A percentile compares a stretch with the other conserved stretches of the same genome.
phyloP scores from a whole-genome alignment of 2,888 invertebrate species.

The Rhaphigaster nebulosa region DNA sequence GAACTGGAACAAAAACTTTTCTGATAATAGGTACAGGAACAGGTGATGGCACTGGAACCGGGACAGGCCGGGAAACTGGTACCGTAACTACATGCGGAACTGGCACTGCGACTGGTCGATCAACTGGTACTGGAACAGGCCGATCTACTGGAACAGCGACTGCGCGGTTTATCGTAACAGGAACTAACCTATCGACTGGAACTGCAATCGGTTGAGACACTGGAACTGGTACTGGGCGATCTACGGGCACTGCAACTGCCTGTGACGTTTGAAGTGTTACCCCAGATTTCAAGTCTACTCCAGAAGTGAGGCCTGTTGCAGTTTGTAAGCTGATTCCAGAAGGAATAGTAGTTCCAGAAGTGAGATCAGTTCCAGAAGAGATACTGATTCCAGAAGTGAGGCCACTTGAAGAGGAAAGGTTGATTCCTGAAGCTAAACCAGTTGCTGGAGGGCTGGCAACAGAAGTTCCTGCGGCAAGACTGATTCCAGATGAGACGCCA shows the following conservation, averaged over 20 bases:
- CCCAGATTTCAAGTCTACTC: constrained; percentile 52
- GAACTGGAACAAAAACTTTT: constrained; percentile 69
- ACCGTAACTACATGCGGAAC: constrained; percentile 69
- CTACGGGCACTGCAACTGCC: constrained; percentile 66
- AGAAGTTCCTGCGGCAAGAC: neutral
- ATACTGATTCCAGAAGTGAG: neutral
- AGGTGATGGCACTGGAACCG: constrained; percentile 70
- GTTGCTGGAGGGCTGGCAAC: neutral
- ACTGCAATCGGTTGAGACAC: constrained; percentile 65
- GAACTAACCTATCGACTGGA: constrained; percentile 65
- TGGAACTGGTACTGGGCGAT: constrained; percentile 66
- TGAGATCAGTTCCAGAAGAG: constrained; percentile 50
- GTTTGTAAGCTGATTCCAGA: neutral
- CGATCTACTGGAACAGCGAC: constrained; percentile 71
- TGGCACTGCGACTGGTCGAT: constrained; percentile 73
- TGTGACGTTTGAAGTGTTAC: constrained; percentile 64
- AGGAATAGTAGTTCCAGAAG: neutral
- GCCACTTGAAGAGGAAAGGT: neutral
- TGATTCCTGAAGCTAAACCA: neutral
- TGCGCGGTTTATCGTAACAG: constrained; percentile 66
- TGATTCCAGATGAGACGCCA: neutral
- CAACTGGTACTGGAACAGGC: constrained; percentile 70
- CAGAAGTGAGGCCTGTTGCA: neutral
- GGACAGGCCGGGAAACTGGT: constrained; percentile 70
- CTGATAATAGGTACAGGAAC: constrained; percentile 69